Evolutionary conservation across 2,888 invertebrate genomes (phyloP).

Genomic region (Parnassius orleans): DNA sequence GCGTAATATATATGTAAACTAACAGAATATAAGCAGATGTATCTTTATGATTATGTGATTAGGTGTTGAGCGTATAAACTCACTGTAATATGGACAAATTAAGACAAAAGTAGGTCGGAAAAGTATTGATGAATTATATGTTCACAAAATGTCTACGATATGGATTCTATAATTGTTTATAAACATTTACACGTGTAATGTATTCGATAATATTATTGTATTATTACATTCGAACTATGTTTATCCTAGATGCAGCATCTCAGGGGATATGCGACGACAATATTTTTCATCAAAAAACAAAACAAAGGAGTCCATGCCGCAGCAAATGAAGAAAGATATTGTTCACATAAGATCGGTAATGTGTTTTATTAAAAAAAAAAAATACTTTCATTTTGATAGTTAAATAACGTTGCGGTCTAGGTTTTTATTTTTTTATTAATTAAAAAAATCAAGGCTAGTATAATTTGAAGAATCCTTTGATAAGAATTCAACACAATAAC

Average conservation of each 20-base stretch:
- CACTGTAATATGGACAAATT: no score
- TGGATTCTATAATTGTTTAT: conserved; percentile 17
- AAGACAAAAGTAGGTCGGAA: no score
- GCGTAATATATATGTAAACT: no score
- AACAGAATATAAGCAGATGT: no score
- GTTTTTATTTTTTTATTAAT: no score
- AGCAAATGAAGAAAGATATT: conserved; percentile 6
- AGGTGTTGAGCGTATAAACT: no score
- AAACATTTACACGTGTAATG: conserved; percentile 29
- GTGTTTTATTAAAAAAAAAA: neutral
- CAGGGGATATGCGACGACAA: neutral
- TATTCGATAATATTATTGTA: conserved; percentile 20
- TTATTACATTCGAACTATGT: conserved; percentile 13
- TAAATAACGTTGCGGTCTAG: neutral
- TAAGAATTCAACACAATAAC: no score
- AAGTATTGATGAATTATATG: neutral
- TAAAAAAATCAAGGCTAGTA: no score
- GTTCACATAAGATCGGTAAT: conserved; percentile 21
- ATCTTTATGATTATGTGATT: no score
- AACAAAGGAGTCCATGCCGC: neutral
- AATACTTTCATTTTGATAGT: neutral
- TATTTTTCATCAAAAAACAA: conserved; percentile 11
- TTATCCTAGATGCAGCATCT: conserved; percentile 24
- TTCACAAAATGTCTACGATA: neutral
- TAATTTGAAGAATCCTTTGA: no score